Percentiles rank a stretch among this genome's conserved stretches.
phyloP scores from a whole-genome alignment of 2,797 vertebrate genomes.

The Tangara arthus region DNA sequence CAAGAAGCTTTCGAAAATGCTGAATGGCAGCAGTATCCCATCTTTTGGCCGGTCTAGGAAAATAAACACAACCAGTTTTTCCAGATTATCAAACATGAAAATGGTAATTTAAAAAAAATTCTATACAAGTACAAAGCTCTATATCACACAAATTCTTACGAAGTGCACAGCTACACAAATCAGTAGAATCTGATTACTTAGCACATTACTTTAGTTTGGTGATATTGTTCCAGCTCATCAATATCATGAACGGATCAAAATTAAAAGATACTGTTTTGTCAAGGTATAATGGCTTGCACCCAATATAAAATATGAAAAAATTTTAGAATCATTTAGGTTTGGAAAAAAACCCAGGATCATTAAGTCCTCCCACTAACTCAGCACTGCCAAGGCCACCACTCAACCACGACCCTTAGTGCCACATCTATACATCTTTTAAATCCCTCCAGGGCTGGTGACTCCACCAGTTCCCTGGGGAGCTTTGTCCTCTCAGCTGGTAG shows the following conservation, averaged over 20 bases:
- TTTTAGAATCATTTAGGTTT: neutral
- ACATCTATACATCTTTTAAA: neutral
- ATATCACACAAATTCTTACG: neutral
- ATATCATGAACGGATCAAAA: neutral
- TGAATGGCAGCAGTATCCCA: slow-evolving; percentile 88
- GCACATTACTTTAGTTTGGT: neutral
- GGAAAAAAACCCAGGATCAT: rapidly evolving
- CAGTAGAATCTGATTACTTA: neutral
- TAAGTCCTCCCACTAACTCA: neutral
- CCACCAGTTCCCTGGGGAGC: neutral
- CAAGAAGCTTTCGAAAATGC: slow-evolving; percentile 85
- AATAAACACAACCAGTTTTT: neutral
- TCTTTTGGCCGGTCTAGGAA: slow-evolving; percentile 76
- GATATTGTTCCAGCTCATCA: neutral
- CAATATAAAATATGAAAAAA: neutral
- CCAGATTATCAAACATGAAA: neutral
- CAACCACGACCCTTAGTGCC: neutral
- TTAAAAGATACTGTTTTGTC: neutral
- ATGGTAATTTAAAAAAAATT: neutral
- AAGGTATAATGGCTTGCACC: neutral
- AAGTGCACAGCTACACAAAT: neutral
- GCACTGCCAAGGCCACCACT: neutral
- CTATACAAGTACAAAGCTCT: neutral
- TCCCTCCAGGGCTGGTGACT: neutral
- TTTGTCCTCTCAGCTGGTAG: neutral